Conservation (phyloP, 2,113 vertebrate species). For the Cebidichthys violaceus region DNA sequence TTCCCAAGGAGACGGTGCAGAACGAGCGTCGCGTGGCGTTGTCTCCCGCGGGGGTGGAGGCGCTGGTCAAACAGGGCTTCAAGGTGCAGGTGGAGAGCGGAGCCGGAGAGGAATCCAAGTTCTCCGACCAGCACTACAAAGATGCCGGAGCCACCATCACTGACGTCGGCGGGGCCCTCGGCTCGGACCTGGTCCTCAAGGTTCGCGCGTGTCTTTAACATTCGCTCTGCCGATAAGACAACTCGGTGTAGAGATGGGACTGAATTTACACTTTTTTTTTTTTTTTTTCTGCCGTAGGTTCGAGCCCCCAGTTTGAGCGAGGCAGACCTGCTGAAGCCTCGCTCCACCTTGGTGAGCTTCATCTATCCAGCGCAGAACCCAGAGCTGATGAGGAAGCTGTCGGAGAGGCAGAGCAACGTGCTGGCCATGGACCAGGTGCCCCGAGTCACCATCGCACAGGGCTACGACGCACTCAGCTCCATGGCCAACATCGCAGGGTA, state of each 20-base stretch:
- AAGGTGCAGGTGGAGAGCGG: conserved; percentile 81
- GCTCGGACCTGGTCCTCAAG: conserved; percentile 83
- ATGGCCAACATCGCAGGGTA: conserved; percentile 87
- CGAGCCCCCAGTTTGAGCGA: conserved; percentile 79
- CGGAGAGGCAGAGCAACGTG: conserved; percentile 78
- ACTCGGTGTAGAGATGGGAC: not conserved
- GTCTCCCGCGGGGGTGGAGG: conserved; percentile 78
- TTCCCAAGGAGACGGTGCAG: conserved; percentile 81
- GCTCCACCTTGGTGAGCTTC: conserved; percentile 81
- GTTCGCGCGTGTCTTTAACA: too few relatives aligned
- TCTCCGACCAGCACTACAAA: conserved; percentile 81
- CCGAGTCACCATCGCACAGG: conserved; percentile 87
- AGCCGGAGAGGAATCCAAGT: conserved; percentile 81
- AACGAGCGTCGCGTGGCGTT: conserved; percentile 80
- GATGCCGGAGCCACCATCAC: conserved; percentile 77
- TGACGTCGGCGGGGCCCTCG: conserved; percentile 73
- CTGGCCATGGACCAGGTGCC: conserved; percentile 86
- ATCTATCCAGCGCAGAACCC: conserved; percentile 85
- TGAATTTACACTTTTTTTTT: not conserved
- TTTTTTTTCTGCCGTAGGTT: conserved; percentile 68
- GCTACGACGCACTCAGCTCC: conserved; percentile 84
- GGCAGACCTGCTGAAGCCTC: conserved; percentile 79
- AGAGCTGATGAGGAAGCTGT: conserved; percentile 81
- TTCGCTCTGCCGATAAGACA: not conserved
- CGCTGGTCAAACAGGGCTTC: conserved; percentile 84